phyloP scores from a whole-genome alignment of 2,797 vertebrate species.

The Erpetoichthys calabaricus region DNA sequence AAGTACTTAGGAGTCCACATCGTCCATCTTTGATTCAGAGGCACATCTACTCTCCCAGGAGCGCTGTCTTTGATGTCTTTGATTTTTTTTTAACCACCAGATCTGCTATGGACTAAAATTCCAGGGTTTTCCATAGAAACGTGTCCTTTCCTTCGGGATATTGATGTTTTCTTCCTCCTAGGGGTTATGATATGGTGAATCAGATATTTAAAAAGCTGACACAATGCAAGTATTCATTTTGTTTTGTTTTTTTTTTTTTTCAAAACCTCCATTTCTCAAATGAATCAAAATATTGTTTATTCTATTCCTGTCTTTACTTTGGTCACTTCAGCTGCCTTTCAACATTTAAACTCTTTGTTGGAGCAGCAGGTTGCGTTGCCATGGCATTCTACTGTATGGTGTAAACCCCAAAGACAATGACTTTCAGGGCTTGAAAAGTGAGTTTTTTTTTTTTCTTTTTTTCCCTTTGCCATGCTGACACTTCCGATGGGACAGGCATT shows the following conservation, averaged over 20 bases:
- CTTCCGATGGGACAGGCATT: conserved; percentile 73
- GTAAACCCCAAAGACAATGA: conserved; percentile 50
- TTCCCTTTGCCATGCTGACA: conserved; percentile 60
- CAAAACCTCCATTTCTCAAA: conserved; percentile 64
- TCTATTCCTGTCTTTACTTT: conserved; percentile 64
- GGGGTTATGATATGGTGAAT: conserved; percentile 99
- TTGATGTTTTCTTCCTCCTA: conserved; percentile 97
- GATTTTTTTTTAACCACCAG: conserved; percentile 61
- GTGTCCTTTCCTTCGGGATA: conserved; percentile 86
- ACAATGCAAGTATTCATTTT: conserved; percentile 86
- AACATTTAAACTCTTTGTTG: conserved; percentile 68
- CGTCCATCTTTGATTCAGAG: conserved; percentile 79
- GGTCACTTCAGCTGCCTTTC: conserved; percentile 72
- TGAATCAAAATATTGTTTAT: conserved; percentile 89
- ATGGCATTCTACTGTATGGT: conserved; percentile 62
- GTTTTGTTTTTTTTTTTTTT: conserved; percentile 47
- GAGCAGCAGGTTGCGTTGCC: conserved; percentile 72
- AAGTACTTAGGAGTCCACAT: conserved; percentile 76
- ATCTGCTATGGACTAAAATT: conserved; percentile 88
- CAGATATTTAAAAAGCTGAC: conserved; percentile 73
- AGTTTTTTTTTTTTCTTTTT: conserved; percentile 23
- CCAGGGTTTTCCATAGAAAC: conserved; percentile 98
- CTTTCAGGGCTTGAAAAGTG: conserved; percentile 44
- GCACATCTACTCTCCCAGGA: conserved; percentile 61
- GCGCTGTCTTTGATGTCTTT: conserved; percentile 83